Percentiles rank a stretch among this genome's conserved stretches.
These are phyloP conservation scores for Lanistes nyassanus DNA, from an alignment of 1,140 invertebrate genomes.

Conservation along the genomic window DNA sequence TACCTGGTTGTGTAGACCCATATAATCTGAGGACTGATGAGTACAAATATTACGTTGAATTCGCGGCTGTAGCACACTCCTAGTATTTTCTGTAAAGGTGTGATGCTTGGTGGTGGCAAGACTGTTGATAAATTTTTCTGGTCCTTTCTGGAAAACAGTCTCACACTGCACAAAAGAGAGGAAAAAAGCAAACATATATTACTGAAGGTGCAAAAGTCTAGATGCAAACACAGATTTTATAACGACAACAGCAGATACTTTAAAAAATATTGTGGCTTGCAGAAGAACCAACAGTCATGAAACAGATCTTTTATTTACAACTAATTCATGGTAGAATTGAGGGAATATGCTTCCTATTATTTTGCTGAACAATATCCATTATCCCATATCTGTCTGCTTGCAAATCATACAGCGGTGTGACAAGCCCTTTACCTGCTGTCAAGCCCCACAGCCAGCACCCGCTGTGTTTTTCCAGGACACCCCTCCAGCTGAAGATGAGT, in stretches of 20 bases:
- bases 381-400: too few relatives aligned
- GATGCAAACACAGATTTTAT: too few relatives aligned
- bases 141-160: conserved; percentile 56
- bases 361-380: too few relatives aligned
- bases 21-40: conserved; percentile 56
- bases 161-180: conserved; percentile 48
- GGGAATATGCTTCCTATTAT: too few relatives aligned
- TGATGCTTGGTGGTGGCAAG: conserved; percentile 62
- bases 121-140: conserved; percentile 61
- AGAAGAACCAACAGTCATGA: neutral
- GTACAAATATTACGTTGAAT: conserved; percentile 59
- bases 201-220: neutral
- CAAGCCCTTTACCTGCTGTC: conserved; percentile 57
- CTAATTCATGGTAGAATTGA: too few relatives aligned
- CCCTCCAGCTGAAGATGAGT: conserved; percentile 48
- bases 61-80: conserved; percentile 63
- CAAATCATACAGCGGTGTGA: too few relatives aligned
- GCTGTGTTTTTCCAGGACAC: conserved; percentile 50
- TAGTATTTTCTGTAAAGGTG: conserved; percentile 55
- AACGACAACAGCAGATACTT: neutral
- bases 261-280: neutral
- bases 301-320: neutral
- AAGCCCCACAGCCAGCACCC: conserved; percentile 56
- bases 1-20: conserved; percentile 67
- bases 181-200: neutral